Base-by-base conservation (phyloP, 2,888 invertebrate species). In the Zaprionus bogoriensis region DNA sequence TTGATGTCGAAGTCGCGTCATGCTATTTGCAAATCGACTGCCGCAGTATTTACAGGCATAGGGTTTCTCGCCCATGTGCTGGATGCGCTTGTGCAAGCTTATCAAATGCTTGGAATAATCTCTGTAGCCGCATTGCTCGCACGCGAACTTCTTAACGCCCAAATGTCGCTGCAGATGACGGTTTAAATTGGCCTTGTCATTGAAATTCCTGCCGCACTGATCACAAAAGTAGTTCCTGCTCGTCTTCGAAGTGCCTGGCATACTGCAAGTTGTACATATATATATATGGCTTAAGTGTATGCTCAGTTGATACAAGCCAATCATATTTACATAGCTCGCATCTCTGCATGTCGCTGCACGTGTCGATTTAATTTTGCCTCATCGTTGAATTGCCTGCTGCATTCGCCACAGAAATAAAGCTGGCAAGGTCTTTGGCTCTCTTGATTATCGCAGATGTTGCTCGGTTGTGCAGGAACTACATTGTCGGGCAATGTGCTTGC, bases 11-110 rank as follows among this genome's bases (percentile, higher is more conserved):
- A 44, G 30, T 28, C 74, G 59, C n/a, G 47, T 23, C 19, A 60
- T 64, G 17, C 76, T 73, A 48, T 42, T 59, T 1, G 28, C 30
- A 36, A 67, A 74, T 0, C 45, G 32, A 9, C 58, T 36, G 5
- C 20, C 48, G 12, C 74, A 74, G 36, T 64, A 73, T 38, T 73
- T 73, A 19, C 74, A 74, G 2, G 73, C 57, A 25, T 57, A 76
- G 1, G 77, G 73, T 23, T 67, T 63, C 12, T 74, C 77, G 1
- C 73, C 77, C 5, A 47, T 48, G 9, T 74, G 74, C 42, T 55
- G 58, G 1, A 76, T 62, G 0, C 76, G 76, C 0, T 46, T 63
- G n/a, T 74, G 73, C 12, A 76, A 52, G 9, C 72, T 74, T 4
- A 74, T 27, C 9, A 75, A 52, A 45, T 75, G 72, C 28, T 17